Evolutionary conservation across 1,140 invertebrate genomes (phyloP), one percentile per base, ranked within the genome.

Genomic region (Ceratitis capitata): DNA sequence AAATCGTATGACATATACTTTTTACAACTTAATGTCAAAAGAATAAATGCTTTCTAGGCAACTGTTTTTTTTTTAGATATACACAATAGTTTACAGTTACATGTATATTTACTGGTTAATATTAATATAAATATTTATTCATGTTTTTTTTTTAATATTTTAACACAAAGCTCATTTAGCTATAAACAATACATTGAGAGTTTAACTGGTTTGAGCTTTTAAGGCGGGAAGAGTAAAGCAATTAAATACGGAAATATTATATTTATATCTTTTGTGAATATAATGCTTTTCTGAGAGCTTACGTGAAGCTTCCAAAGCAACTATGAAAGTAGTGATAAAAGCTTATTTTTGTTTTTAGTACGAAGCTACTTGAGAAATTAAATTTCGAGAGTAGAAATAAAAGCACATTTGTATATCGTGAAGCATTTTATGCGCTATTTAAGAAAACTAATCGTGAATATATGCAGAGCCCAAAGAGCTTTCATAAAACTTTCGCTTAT

Each of bases 11-110:
- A 78, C 1, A 45, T 78, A 45, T 32, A 78, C 42, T 26, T 78
- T 78, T 78, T 35, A 78, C 69, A 78, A 78, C 69, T 78, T 78
- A 78, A 78, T 78, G 69, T 78, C 69, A 78, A 78, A 78, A 45
- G 39, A 23, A 47, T 78, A 45, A 47, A n/a, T 78, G 69, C 35
- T 45, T 23, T 78, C 6, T 45, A 47, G 69, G 39, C 39, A 78
- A 78, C 12, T 23, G 7, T 45, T 78, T 26, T 45, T 5, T 23
- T 45, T 23, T 16, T 45, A 78, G 16, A 42, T 78, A 26, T 32
- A 78, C 69, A 78, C 69, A 45, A 45, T 78, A 78, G 42, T 56
- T 78, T 47, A 78, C 45, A 78, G 2, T 5, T 78, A n/a, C n/a
- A n/a, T n/a, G 14, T 64, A 64, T 10, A 78, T 47, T 23, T 78